Conservation (phyloP, 2,888 invertebrate genomes). For the Neoaliturus tenellus region DNA sequence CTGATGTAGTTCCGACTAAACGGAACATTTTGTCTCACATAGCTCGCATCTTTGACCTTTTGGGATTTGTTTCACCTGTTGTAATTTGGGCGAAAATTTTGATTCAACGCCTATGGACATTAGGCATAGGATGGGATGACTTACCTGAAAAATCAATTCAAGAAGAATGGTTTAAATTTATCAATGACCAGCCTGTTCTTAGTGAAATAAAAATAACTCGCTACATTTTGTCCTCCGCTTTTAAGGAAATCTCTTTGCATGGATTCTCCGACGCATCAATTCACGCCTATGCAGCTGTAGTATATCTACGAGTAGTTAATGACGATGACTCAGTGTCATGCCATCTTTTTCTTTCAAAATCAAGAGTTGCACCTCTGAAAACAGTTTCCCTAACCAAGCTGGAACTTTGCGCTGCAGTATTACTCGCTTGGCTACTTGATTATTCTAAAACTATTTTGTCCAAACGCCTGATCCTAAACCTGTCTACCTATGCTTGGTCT, state of each 20-base stretch:
- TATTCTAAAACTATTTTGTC: too few relatives aligned
- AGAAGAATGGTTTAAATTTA: neutral
- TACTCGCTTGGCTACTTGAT: neutral
- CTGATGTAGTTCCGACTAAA: neutral
- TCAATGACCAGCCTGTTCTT: neutral
- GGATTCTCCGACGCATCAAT: conserved; percentile 25
- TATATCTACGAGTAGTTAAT: neutral
- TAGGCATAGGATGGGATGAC: neutral
- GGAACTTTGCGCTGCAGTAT: neutral
- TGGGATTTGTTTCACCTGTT: neutral
- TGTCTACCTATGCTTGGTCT: neutral
- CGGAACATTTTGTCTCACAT: neutral
- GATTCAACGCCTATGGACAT: conserved; percentile 2
- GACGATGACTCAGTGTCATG: neutral
- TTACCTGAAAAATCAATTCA: neutral
- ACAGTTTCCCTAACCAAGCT: neutral
- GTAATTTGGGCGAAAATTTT: neutral
- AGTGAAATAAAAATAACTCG: neutral
- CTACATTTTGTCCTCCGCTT: neutral
- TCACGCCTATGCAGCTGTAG: neutral
- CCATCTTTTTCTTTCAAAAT: neutral
- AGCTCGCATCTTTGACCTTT: neutral
- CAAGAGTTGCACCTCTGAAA: conserved; percentile 22
- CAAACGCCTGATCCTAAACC: neutral
- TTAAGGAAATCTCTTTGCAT: neutral